phyloP scores from a whole-genome alignment of 2,888 invertebrate species.

The Torymus texanus region DNA sequence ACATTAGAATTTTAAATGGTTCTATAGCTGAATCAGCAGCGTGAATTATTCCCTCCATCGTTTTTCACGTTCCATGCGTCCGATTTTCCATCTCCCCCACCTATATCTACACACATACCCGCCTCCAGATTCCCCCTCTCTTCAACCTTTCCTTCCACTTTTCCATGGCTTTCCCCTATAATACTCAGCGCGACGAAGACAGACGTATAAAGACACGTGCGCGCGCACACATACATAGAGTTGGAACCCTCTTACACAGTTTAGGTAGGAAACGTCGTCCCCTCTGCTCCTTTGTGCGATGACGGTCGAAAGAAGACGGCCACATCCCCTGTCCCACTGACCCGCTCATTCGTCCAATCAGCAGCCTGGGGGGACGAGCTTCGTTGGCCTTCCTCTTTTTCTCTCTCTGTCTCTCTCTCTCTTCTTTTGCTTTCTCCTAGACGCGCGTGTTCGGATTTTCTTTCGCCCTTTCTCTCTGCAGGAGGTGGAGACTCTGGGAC shows the following conservation, averaged over 20 bases:
- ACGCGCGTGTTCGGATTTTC: constrained; percentile 22
- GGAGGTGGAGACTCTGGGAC: constrained; percentile 21
- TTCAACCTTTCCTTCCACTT: constrained; percentile 31
- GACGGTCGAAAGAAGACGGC: background rate
- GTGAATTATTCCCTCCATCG: constrained; percentile 44
- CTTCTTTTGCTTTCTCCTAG: background rate
- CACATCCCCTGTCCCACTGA: constrained; percentile 67
- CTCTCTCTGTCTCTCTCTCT: constrained; percentile 8
- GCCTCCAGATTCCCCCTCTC: constrained; percentile 49
- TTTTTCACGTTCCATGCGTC: constrained; percentile 45
- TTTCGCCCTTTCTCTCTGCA: background rate
- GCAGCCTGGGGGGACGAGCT: constrained; percentile 48
- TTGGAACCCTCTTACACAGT: too few relatives aligned
- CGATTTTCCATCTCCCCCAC: constrained; percentile 50
- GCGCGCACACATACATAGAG: too few relatives aligned
- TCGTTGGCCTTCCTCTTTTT: constrained; percentile 9
- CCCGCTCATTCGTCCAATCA: constrained; percentile 66
- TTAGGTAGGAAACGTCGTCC: background rate
- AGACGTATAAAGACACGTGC: background rate
- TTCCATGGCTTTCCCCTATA: constrained; percentile 17
- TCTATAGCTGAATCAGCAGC: constrained; percentile 1
- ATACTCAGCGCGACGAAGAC: background rate
- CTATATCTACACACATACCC: background rate
- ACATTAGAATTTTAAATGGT: constrained; percentile 46
- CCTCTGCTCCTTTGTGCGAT: constrained; percentile 22